Base-by-base conservation (phyloP, 2,797 vertebrate genomes). In the Cygnus olor region DNA sequence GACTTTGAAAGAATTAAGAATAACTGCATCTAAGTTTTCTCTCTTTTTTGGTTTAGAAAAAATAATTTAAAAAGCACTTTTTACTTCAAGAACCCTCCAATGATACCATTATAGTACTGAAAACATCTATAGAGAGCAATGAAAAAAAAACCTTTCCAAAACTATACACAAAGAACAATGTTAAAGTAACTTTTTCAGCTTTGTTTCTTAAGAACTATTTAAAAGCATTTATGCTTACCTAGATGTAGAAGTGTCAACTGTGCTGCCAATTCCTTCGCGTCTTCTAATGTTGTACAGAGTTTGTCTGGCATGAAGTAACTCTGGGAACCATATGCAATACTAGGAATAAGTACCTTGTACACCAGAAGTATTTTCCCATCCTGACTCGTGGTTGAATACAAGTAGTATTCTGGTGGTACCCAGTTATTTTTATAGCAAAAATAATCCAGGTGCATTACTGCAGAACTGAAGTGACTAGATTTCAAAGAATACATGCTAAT, bases 211-310 rank as follows among this genome's bases (percentile, higher is more conserved):
- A 63, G 34, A 88, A 40, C 34, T 80, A 85, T 66, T 32, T 56
- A 72, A 85, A 96, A 71, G 38, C 1, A 0, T 85, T 90, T 91
- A 83, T 85, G 57, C 98, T 98, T 96, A 99, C 98, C 98, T 96
- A 99, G 97, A 96, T 98, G 98, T 82, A 98, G 96, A 89, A 99
- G 98, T 1, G 98, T 97, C 91, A 98, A 99, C 93, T 99, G 98
- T 34, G 99, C 99, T 70, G 99, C 99, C 91, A 99, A 95, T 87
- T 99, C 99, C 95, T 99, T 99, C 92, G 99, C 99, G 63, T 99
- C 98, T 82, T 99, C 99, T 96, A 99, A 95, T 18, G 98, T 97
- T 54, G 97, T 96, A 94, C 98, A 99, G 92, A 99, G 97, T 88
- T 99, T 98, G 96, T 99, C 98, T 18, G 99, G 98, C 98, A 99